Conservation (phyloP, 1,140 invertebrate species). For the Drosophila baimaii region DNA sequence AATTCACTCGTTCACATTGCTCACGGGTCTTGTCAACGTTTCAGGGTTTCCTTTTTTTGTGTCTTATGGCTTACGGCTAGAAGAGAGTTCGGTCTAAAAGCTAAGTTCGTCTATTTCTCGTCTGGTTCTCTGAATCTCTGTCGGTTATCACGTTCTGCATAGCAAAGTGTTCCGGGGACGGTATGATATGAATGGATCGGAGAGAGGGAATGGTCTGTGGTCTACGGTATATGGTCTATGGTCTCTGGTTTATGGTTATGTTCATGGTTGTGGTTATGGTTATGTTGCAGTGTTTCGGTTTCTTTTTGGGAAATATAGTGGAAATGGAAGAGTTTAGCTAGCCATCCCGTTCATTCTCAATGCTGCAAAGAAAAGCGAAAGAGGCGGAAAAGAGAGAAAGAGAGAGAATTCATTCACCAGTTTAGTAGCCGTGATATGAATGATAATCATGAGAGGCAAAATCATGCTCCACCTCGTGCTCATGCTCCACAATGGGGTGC, state of each 20-base stretch:
- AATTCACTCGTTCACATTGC: conserved; percentile 49
- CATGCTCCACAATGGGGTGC: conserved; percentile 73
- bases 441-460: conserved; percentile 77
- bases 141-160: conserved; percentile 74
- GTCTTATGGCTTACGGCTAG: conserved; percentile 72
- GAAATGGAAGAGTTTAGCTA: conserved; percentile 42
- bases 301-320: conserved; percentile 41
- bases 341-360: conserved; percentile 71
- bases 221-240: conserved; percentile 14
- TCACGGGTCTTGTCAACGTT: conserved; percentile 63
- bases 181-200: conserved; percentile 33
- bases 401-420: conserved; percentile 71
- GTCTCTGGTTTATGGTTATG: conserved; percentile 2
- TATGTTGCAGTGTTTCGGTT: conserved; percentile 29
- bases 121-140: conserved; percentile 71
- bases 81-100: conserved; percentile 71
- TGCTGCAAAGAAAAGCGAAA: conserved; percentile 75
- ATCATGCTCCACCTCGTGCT: conserved; percentile 80
- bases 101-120: conserved; percentile 67
- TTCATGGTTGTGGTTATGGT: conserved; percentile 1
- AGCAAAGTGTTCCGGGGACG: conserved; percentile 54
- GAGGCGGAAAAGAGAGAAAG: conserved; percentile 59
- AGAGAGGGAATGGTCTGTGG: conserved; percentile 13
- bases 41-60: conserved; percentile 45
- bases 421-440: conserved; percentile 78